Base-by-base conservation (phyloP, 2,888 invertebrate species). In the Quadroppia sp. region DNA sequence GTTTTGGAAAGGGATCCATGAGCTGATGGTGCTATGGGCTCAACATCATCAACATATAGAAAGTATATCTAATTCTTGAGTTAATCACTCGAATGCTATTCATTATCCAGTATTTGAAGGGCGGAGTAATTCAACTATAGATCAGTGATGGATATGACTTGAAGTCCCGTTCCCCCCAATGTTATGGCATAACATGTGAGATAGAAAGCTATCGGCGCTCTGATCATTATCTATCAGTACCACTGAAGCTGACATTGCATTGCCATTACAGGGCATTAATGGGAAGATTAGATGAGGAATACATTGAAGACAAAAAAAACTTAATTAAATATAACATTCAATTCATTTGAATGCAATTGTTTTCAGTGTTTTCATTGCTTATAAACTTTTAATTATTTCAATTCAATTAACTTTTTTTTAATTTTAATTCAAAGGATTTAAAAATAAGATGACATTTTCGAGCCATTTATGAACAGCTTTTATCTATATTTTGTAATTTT, bases 41-140 rank as follows among this genome's bases (percentile, higher is more conserved):
- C 53, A 25, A 20, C 20, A 53, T 13, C 28, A 53, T 53, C 23
- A 23, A 53, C 2, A 20, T 45, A 45, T 15, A 45, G 15, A 13
- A 45, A 7, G 9, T 23, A 61, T 32, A 61, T 61, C 61, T 32
- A 30, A 61, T 61, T 61, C 61, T 17, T 61, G 11, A 30, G 61
- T 61, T 61, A 61, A 61, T 61, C 61, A 61, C 61, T 61, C 1
- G 7, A n/a, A n/a, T 2, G 17, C 61, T 61, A 61, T 61, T 61
- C 32, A 61, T 61, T 61, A 61, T 61, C 61, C n/a, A 3, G 11
- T 61, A 32, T 61, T 13, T 36, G 32, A 1, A 32, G 32, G 61
- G 61, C 30, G 61, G 61, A 61, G 61, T 36, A 28, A 59, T 59
- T 59, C 15, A 61, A 32, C 61, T 61, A 20, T 3, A 17, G 25